Evolutionary conservation across 1,140 invertebrate species (phyloP).

Genomic region (Leptonema lineaticorne): DNA sequence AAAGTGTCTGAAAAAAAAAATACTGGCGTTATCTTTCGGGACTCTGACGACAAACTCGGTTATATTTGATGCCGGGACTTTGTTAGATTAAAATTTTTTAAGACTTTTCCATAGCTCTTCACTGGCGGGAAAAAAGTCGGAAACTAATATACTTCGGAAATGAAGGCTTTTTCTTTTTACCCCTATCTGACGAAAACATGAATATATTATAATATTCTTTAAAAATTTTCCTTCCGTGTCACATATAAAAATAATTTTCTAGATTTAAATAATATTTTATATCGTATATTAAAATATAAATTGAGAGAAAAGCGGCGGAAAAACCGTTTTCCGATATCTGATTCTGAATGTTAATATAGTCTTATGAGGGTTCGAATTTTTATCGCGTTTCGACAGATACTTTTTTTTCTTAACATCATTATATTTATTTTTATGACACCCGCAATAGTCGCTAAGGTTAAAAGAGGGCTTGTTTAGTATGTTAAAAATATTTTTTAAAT

Average conservation of each 20-base stretch:
- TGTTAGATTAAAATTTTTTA: not conserved
- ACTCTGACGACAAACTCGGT: not conserved
- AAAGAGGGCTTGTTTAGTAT: no score
- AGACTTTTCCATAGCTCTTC: not conserved
- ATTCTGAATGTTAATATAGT: not conserved
- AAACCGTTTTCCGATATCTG: not conserved
- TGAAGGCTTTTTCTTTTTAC: not conserved
- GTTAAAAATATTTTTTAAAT: no score
- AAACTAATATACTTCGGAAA: no score
- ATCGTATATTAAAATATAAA: no score
- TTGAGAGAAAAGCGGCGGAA: not conserved
- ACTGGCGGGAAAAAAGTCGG: not conserved
- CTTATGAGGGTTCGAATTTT: not conserved
- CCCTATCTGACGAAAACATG: not conserved
- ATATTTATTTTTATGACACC: no score
- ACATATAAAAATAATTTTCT: no score
- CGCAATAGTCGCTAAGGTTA: no score
- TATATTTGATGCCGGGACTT: not conserved
- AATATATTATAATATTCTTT: not conserved
- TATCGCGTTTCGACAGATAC: not conserved
- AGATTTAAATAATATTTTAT: no score
- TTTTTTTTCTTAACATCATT: no score
- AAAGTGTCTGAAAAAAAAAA: slow-evolving; percentile 4
- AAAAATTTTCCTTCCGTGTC: not conserved
- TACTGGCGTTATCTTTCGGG: not conserved